Conservation (phyloP, 2,113 vertebrate genomes). For the Cynoglossus semilaevis region DNA sequence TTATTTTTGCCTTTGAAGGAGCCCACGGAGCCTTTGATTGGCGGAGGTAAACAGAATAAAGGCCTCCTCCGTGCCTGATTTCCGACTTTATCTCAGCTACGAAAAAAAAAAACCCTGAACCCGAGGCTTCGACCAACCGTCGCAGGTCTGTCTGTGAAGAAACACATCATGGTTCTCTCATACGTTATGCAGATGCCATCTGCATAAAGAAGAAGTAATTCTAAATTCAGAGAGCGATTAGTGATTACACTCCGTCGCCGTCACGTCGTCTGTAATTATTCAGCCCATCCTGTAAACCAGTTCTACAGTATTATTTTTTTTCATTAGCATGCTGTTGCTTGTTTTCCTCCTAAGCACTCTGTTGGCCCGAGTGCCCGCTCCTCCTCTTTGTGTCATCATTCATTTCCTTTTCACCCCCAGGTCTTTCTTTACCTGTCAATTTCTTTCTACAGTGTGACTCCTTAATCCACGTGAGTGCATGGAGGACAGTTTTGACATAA, state of each 20-base stretch:
- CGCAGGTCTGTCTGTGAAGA: conserved; percentile 22
- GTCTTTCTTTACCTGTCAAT: conserved; percentile 67
- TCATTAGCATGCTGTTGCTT: conserved; percentile 10
- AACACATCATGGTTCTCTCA: conserved; percentile 33
- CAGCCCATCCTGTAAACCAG: conserved; percentile 25
- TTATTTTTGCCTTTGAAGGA: conserved; percentile 52
- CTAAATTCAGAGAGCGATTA: conserved; percentile 1
- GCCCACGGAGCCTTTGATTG: conserved; percentile 47
- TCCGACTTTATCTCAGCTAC: conserved; percentile 35
- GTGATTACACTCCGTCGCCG: conserved; percentile 2
- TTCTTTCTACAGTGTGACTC: conserved; percentile 64
- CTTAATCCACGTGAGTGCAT: conserved; percentile 76
- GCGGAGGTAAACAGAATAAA: conserved; percentile 67
- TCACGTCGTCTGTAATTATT: conserved; percentile 16
- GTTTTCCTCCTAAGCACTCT: conserved; percentile 20
- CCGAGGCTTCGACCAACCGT: conserved; percentile 21
- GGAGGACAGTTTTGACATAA: conserved; percentile 77
- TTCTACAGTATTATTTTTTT: conserved; percentile 16
- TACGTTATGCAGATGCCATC: too few species aligned
- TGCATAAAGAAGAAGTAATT: too few species aligned
- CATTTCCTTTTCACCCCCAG: conserved; percentile 58
- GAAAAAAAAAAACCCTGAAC: conserved; percentile 28
- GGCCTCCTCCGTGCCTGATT: conserved; percentile 46
- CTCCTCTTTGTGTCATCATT: conserved; percentile 48
- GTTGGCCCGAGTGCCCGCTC: conserved; percentile 11